Evolutionary conservation across 2,113 vertebrate species (phyloP).

Genomic region (Rhinolophus ferrumequinum): DNA sequence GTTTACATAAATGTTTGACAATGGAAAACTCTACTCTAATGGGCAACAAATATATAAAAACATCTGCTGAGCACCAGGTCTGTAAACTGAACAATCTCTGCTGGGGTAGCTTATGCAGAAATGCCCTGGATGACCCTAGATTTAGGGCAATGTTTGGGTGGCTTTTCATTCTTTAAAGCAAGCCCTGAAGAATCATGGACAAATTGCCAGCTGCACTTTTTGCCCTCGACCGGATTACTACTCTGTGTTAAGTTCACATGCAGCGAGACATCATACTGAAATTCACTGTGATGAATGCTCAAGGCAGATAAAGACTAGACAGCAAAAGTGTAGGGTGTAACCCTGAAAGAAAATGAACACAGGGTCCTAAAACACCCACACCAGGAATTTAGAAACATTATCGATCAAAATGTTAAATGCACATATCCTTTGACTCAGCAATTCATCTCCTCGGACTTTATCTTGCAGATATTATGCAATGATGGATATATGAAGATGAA

Average conservation of each 20-base stretch:
- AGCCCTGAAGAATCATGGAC: constrained; percentile 60
- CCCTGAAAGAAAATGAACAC: not conserved
- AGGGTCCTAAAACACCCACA: not conserved
- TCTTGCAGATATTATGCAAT: not conserved
- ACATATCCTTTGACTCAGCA: constrained; percentile 39
- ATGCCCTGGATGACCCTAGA: constrained; percentile 46
- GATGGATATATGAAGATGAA: not conserved
- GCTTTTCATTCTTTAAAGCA: constrained; percentile 64
- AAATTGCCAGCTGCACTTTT: constrained; percentile 65
- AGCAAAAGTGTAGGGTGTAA: constrained; percentile 60
- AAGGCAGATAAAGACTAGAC: constrained; percentile 66
- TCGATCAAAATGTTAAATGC: constrained; percentile 24
- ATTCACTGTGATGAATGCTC: not conserved
- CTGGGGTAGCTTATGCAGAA: constrained; percentile 29
- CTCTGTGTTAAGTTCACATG: constrained; percentile 60
- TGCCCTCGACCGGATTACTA: constrained; percentile 62
- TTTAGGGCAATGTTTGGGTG: constrained; percentile 50
- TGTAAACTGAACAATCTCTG: constrained; percentile 62
- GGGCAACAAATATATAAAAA: constrained; percentile 63
- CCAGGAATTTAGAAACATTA: constrained; percentile 27
- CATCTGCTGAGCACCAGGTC: constrained; percentile 45
- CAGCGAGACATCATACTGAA: constrained; percentile 20
- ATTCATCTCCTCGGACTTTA: not conserved
- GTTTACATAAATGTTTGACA: constrained; percentile 67
- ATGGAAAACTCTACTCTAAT: constrained; percentile 54